Evolutionary conservation across 2,888 invertebrate species (phyloP), one percentile per base, ranked within the genome.

Genomic region (Drosophila falleni): DNA sequence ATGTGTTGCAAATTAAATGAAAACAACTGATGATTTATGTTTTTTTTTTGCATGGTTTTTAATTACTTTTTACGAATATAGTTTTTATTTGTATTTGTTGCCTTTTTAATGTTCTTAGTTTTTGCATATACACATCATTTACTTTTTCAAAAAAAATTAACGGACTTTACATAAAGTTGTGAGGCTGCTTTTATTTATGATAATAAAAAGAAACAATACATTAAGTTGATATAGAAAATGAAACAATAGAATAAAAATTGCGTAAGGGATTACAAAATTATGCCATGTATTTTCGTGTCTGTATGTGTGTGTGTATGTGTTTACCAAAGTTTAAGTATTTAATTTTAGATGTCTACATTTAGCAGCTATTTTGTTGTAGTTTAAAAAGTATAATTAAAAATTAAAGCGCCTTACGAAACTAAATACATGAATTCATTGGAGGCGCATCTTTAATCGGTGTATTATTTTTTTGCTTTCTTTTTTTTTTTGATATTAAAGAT

Each of bases 41-140:
- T 76, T 47, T 26, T 46, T 55, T 63, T 29, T 26, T 41, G 29
- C 6, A 33, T 50, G 44, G 26, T 60, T 70, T 60, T 71, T 77
- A 72, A 66, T 75, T 60, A 61, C 46, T 75, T 86, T 88, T 78
- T 86, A 81, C 53, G 87, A 85, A 85, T 85, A 88, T 88, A 87
- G 49, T 77, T 88, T 46, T 31, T 62, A 39, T 58, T 71, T 72
- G 63, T 78, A 71, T 84, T 85, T 87, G 55, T 60, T 75, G 55
- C 50, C 50, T 56, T 56, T 74, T 71, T 63, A 56, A 66, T 72
- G 53, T 81, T 62, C 80, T 78, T 75, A 72, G 71, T 73, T 68
- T 71, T 71, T 75, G 81, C 60, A 69, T 78, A 71, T 78, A 71
- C 67, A 67, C 69, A 75, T 78, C 69, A 58, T 33, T 56, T 15